These are phyloP conservation scores for Champsocephalus gunnari DNA, from an alignment of 2,797 vertebrate genomes.

Conservation along the genomic window DNA sequence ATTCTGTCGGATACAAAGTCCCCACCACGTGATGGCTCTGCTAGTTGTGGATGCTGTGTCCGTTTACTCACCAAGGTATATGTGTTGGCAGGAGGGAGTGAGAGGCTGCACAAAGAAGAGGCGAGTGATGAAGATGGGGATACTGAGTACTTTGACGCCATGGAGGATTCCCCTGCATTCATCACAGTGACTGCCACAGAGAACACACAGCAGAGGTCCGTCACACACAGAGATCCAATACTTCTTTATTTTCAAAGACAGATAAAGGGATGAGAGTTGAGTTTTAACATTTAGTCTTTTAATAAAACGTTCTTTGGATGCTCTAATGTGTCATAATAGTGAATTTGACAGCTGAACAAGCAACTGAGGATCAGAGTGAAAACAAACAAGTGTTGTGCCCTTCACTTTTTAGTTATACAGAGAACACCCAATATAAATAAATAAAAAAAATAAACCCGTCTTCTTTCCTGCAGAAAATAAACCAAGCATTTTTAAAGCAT, in stretches of 20 bases:
- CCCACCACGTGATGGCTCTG: conserved; percentile 11
- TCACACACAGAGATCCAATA: conserved; percentile 2
- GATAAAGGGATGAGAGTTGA: background rate
- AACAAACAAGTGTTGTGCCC: background rate
- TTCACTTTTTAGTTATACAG: conserved; percentile 4
- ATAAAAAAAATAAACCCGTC: background rate
- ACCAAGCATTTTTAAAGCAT: background rate
- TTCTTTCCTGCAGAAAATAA: conserved; percentile 9
- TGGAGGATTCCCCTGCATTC: conserved; percentile 97
- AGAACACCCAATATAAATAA: too few species aligned
- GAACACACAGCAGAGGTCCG: conserved; percentile 92
- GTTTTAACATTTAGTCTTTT: background rate
- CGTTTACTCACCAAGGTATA: conserved; percentile 34
- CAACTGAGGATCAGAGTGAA: background rate
- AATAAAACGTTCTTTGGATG: background rate
- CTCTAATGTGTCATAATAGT: conserved; percentile 12
- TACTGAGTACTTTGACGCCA: conserved; percentile 98
- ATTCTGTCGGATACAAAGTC: conserved; percentile 34
- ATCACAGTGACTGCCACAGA: conserved; percentile 96
- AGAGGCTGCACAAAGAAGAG: conserved; percentile 89
- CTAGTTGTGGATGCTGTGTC: conserved; percentile 12
- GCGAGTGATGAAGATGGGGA: conserved; percentile 99
- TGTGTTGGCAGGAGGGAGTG: conserved; percentile 77
- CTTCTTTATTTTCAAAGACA: conserved; percentile 1
- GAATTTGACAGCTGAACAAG: conserved; percentile 19